Percentiles rank a stretch among this genome's conserved stretches.
These are phyloP conservation scores for Eidolon dupreanum DNA, from an alignment of 2,797 vertebrate genomes.

Conservation along the genomic window DNA sequence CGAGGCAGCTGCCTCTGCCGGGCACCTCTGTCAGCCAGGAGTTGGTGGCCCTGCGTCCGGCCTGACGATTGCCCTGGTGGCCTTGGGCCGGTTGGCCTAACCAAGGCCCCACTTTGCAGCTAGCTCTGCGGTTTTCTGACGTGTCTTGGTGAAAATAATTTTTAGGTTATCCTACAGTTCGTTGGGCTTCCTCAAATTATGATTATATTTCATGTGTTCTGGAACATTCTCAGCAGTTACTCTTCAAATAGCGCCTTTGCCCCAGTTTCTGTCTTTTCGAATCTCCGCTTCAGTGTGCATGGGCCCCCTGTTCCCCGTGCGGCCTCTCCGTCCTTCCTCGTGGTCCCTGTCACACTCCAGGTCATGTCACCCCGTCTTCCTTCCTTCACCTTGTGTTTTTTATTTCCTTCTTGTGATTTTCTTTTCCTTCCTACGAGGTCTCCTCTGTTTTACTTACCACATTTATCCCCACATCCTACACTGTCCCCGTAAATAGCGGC, in stretches of 20 bases:
- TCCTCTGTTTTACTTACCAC: neutral
- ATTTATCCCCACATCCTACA: neutral
- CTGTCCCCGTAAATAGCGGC: neutral
- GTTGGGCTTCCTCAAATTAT: neutral
- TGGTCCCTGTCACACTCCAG: neutral
- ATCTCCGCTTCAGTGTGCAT: neutral
- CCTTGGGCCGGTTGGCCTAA: neutral
- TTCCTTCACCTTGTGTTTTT: too few species aligned
- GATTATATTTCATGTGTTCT: neutral
- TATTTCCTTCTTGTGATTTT: too few species aligned
- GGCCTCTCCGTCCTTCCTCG: neutral
- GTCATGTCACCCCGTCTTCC: too few species aligned
- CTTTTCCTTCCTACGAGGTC: neutral
- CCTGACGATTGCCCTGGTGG: too few species aligned
- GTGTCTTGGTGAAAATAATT: neutral
- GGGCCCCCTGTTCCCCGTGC: neutral
- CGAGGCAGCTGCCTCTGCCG: neutral
- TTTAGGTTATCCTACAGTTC: neutral
- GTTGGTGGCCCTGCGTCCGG: neutral
- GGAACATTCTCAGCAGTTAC: neutral
- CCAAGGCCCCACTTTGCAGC: too few species aligned
- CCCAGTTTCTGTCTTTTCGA: neutral
- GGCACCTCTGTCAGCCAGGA: rapidly evolving
- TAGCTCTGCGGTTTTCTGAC: neutral
- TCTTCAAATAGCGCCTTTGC: neutral